Conservation (phyloP, 1,140 invertebrate genomes). For the Adelges cooleyi region DNA sequence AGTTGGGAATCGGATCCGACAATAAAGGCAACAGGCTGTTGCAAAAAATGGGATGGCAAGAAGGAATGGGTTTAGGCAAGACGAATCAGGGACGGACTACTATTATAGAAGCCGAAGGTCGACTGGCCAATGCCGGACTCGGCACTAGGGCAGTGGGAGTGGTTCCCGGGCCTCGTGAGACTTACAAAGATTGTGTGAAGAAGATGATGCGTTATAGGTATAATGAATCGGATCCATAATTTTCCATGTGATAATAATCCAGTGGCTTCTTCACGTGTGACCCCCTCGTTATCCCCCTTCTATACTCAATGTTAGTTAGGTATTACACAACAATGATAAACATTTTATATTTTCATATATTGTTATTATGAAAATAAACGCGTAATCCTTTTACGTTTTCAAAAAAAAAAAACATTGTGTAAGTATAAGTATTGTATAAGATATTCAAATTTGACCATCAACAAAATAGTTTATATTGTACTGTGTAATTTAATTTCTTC, state of each 20-base stretch:
- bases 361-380: too few species aligned
- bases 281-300: too few species aligned
- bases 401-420: too few species aligned
- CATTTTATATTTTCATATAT: too few species aligned
- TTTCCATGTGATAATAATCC: slow-evolving; percentile 5
- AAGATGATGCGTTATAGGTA: slow-evolving; percentile 79
- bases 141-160: slow-evolving; percentile 62
- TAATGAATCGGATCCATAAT: slow-evolving; percentile 48
- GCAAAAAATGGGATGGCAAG: slow-evolving; percentile 98
- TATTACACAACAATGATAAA: too few species aligned
- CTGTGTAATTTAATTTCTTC: too few species aligned
- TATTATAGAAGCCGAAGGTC: slow-evolving; percentile 66
- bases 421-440: too few species aligned
- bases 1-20: slow-evolving; percentile 65
- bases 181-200: slow-evolving; percentile 82
- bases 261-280: too few species aligned
- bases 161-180: slow-evolving; percentile 64
- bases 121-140: slow-evolving; percentile 57
- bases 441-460: too few species aligned
- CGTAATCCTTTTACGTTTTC: too few species aligned
- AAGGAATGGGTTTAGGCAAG: slow-evolving; percentile 88
- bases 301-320: too few species aligned
- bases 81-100: slow-evolving; percentile 85
- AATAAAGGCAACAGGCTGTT: slow-evolving; percentile 87
- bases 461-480: too few species aligned